Conservation (phyloP, 1,140 invertebrate species). For the Drosophila funebris region DNA sequence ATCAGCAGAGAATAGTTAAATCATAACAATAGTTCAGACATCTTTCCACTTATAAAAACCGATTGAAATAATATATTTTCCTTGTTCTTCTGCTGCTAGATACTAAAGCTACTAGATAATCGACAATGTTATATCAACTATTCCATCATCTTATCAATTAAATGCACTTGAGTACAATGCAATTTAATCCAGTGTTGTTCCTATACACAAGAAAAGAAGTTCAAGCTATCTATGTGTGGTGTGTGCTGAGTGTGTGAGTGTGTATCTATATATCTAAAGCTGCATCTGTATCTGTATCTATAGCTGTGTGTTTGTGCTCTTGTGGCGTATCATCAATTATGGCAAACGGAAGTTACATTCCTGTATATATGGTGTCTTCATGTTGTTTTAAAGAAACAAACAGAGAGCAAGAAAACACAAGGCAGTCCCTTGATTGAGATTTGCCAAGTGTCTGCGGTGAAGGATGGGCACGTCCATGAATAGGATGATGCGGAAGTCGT, state of each 20-base stretch:
- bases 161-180: constrained; percentile 1
- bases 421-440: constrained; percentile 27
- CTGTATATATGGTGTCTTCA: constrained; percentile 60
- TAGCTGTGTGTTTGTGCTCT: constrained; percentile 6
- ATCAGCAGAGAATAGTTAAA: no score
- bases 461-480: no score
- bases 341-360: constrained; percentile 69
- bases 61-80: no score
- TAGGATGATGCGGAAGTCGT: not conserved
- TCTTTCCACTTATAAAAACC: no score
- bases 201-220: not conserved
- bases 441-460: constrained; percentile 5
- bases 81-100: no score
- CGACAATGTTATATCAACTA: not conserved
- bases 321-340: constrained; percentile 75
- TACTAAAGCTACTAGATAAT: no score
- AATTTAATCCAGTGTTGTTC: not conserved
- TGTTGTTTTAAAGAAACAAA: constrained; percentile 58
- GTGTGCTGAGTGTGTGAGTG: not conserved
- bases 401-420: not conserved
- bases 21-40: no score
- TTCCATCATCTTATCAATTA: constrained; percentile 5
- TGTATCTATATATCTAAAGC: constrained; percentile 17
- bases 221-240: not conserved
- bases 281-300: constrained; percentile 26